Base-by-base conservation (phyloP, 2,797 vertebrate genomes). In the Tragopan temminckii region DNA sequence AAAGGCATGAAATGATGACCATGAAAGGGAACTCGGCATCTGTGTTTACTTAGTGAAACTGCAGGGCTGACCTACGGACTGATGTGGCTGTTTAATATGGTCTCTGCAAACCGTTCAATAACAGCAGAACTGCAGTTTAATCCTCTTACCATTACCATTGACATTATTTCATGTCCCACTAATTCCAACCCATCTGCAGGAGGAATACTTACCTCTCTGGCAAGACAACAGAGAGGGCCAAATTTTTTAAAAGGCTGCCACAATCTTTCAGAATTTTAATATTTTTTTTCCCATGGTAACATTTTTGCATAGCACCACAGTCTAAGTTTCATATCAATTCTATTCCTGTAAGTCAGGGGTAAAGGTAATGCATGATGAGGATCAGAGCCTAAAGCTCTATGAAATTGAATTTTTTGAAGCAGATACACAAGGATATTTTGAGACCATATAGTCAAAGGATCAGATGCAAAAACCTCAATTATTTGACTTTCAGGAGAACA, bases 41-140 rank as follows among this genome's bases (percentile, higher is more conserved):
- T 96, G 91, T 91, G 85, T 96, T 90, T 96, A 92, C 89, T 94
- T 71, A 93, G 86, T 66, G 48, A 52, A 84, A 67, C 88, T 70
- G 75, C 75, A 62, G 74, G 81, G 80, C 88, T 94, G 95, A 95
- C 91, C 94, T 76, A 75, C 23, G 46, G 46, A 84, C 93, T 85
- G 91, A 84, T 67, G 90, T 68, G 90, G 85, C 88, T 74, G 80
- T 74, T 94, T 92, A 95, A 95, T 92, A 76, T 1, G 88, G 91
- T 92, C 91, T 94, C 93, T 94, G 85, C 93, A 96, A 96, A 95
- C 93, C 0, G 53, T 77, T 95, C 95, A 95, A 94, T 95, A 95
- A 75, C 62, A 76, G 90, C 88, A 83, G 84, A 90, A 96, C 85
- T 96, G 88, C 88, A 89, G 76, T 63, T 66, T 96, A 95, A 96